These are phyloP conservation scores for Tricholauxania praeusta DNA, from an alignment of 2,888 invertebrate species.

Conservation along the genomic window DNA sequence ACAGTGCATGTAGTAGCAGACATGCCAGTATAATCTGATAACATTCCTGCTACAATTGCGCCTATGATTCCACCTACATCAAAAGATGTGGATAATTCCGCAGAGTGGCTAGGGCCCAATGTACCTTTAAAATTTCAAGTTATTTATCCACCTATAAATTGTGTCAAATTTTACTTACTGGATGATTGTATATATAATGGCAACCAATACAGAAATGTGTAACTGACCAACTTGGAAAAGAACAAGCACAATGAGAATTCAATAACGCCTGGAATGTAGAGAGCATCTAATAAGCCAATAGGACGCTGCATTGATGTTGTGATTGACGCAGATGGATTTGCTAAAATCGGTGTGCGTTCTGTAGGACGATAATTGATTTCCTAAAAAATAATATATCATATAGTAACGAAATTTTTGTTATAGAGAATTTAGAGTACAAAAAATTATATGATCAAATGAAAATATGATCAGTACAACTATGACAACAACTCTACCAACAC, in stretches of 20 bases:
- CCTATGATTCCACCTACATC: conserved; percentile 93
- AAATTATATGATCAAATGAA: neutral
- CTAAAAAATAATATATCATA: conserved; percentile 50
- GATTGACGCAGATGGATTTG: conserved; percentile 27
- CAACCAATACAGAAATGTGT: conserved; percentile 97
- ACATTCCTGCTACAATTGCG: conserved; percentile 86
- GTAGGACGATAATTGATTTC: conserved; percentile 64
- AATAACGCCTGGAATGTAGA: conserved; percentile 90
- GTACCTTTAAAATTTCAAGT: conserved; percentile 70
- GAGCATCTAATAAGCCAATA: conserved; percentile 70
- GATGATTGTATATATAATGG: conserved; percentile 88
- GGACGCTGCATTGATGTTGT: conserved; percentile 51
- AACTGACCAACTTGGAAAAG: conserved; percentile 96
- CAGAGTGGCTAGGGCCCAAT: conserved; percentile 77
- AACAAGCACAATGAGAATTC: conserved; percentile 94
- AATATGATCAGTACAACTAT: neutral
- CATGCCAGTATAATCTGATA: conserved; percentile 86
- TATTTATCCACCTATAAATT: neutral
- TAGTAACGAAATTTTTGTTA: neutral
- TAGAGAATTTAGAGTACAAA: conserved; percentile 28
- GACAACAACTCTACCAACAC: conserved; percentile 22
- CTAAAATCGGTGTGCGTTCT: conserved; percentile 65
- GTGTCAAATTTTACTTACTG: conserved; percentile 73
- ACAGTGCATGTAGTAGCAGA: conserved; percentile 88
- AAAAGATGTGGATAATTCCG: conserved; percentile 84